phyloP scores from a whole-genome alignment of 2,113 vertebrate species.

The Acinonyx jubatus region DNA sequence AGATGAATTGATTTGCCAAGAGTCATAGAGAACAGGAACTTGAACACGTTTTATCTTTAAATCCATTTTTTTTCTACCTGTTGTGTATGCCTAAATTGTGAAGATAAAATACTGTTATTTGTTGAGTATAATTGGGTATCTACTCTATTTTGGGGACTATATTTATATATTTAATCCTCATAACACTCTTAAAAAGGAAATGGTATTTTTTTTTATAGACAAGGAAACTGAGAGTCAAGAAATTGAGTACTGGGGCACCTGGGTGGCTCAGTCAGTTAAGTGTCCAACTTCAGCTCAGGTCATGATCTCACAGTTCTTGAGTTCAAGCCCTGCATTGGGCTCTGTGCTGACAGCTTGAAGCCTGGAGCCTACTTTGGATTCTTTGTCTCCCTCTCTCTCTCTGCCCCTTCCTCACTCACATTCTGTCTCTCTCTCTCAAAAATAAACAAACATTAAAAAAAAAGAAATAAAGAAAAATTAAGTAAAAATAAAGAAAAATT shows the following conservation, averaged over 20 bases:
- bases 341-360: too few relatives aligned
- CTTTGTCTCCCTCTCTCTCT: too few relatives aligned
- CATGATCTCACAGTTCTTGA: too few relatives aligned
- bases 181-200: background rate
- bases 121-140: background rate
- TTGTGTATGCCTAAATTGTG: conserved; percentile 34
- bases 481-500: background rate
- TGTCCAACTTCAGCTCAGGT: too few relatives aligned
- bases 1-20: background rate
- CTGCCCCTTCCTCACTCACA: too few relatives aligned
- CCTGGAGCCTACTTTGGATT: too few relatives aligned
- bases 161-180: background rate
- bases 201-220: conserved; percentile 24
- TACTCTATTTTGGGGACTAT: background rate
- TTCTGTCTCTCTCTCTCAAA: too few relatives aligned
- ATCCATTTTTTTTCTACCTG: background rate
- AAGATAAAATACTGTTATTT: conserved; percentile 14
- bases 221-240: background rate
- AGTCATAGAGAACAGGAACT: background rate
- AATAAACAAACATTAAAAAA: too few relatives aligned
- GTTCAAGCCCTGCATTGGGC: too few relatives aligned
- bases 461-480: background rate
- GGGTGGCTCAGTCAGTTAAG: too few relatives aligned
- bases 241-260: background rate
- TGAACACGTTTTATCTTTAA: conserved; percentile 22